Percentiles rank a stretch among this genome's conserved stretches.
phyloP scores from a whole-genome alignment of 2,797 vertebrate genomes.

The Eutrigla gurnardus region DNA sequence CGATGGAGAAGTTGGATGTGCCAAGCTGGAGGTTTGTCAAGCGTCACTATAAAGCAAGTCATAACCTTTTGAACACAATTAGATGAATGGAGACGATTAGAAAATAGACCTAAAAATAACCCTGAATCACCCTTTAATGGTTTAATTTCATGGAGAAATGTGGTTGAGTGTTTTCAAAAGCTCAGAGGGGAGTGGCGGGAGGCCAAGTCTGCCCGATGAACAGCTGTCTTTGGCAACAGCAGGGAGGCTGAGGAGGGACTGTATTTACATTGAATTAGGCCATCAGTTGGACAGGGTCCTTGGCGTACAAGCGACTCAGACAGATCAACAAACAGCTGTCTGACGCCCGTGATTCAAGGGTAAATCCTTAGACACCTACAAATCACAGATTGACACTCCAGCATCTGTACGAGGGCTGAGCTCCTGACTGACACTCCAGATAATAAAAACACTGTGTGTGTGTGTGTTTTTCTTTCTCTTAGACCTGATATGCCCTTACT shows the following conservation, averaged over 20 bases:
- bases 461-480: constrained; percentile 6
- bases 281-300: constrained; percentile 68
- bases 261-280: constrained; percentile 74
- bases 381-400: constrained; percentile 64
- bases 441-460: constrained; percentile 27
- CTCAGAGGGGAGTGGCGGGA: constrained; percentile 53
- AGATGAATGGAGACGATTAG: not conserved
- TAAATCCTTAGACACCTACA: constrained; percentile 64
- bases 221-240: constrained; percentile 76
- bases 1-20: not conserved
- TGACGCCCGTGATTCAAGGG: constrained; percentile 67
- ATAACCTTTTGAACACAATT: constrained; percentile 1
- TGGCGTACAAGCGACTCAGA: constrained; percentile 59
- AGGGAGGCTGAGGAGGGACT: constrained; percentile 58
- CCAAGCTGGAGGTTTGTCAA: not conserved
- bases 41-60: not conserved
- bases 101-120: constrained; percentile 18
- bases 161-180: constrained; percentile 59
- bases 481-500: constrained; percentile 2
- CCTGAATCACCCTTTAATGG: constrained; percentile 21
- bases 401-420: constrained; percentile 53
- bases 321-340: constrained; percentile 65
- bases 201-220: constrained; percentile 58
- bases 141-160: constrained; percentile 50
- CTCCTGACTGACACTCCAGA: constrained; percentile 35